Evolutionary conservation across 2,113 vertebrate genomes (phyloP).

Genomic region (Platichthys flesus): DNA sequence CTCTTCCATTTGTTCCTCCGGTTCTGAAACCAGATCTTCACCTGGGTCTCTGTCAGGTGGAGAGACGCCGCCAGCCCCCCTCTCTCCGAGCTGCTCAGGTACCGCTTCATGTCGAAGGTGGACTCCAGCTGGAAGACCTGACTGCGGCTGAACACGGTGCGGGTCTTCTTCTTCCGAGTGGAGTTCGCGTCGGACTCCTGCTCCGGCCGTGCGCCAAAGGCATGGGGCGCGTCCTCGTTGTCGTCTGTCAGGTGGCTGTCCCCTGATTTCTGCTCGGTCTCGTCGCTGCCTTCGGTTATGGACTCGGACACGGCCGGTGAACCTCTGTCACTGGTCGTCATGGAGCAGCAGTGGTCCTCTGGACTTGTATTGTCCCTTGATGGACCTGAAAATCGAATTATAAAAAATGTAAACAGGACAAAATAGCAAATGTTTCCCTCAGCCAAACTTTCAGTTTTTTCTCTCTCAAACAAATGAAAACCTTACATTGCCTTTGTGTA

Average conservation of each 20-base stretch:
- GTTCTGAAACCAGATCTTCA: slow-evolving; percentile 95
- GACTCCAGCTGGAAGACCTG: slow-evolving; percentile 92
- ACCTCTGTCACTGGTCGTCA: slow-evolving; percentile 85
- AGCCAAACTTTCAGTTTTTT: no score
- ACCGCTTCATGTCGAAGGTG: slow-evolving; percentile 90
- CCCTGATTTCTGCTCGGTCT: slow-evolving; percentile 60
- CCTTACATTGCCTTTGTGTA: no score
- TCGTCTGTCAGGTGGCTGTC: slow-evolving; percentile 64
- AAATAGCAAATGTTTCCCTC: neutral
- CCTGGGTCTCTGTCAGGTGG: slow-evolving; percentile 91
- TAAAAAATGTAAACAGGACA: neutral
- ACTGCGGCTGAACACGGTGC: slow-evolving; percentile 91
- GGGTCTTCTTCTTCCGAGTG: slow-evolving; percentile 88
- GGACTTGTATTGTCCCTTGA: slow-evolving; percentile 41
- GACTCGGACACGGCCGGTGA: slow-evolving; percentile 86
- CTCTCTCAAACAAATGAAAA: no score
- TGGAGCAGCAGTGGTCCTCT: slow-evolving; percentile 69
- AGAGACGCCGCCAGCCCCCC: slow-evolving; percentile 87
- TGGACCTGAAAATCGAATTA: slow-evolving; percentile 61
- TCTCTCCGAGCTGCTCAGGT: slow-evolving; percentile 90
- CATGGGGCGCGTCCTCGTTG: slow-evolving; percentile 61
- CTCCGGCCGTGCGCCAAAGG: slow-evolving; percentile 46
- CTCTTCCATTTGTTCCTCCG: slow-evolving; percentile 93
- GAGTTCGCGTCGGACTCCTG: slow-evolving; percentile 61
- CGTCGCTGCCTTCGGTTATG: slow-evolving; percentile 69